Evolutionary conservation across 2,797 vertebrate genomes (phyloP).

Genomic region (Premnoplex brunnescens): DNA sequence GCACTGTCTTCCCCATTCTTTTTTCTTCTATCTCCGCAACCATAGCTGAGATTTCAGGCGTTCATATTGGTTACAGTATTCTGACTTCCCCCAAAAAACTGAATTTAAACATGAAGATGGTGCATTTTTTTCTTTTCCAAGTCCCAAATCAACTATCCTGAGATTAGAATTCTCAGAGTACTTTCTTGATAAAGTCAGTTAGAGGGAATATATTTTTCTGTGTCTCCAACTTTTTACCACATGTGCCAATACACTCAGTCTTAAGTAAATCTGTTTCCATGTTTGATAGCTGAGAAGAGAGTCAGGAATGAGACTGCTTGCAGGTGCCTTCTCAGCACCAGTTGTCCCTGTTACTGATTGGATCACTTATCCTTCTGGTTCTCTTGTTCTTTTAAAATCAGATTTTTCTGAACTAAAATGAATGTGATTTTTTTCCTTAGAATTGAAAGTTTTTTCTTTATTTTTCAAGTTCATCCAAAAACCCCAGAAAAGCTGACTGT

Average conservation of each 20-base stretch:
- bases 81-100: neutral
- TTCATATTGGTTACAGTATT: neutral
- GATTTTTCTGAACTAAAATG: neutral
- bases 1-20: neutral
- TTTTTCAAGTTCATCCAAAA: slow-evolving; percentile 72
- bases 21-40: neutral
- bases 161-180: neutral
- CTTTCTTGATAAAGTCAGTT: neutral
- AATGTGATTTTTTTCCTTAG: neutral
- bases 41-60: neutral
- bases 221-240: neutral
- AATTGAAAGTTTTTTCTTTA: neutral
- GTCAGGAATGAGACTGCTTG: neutral
- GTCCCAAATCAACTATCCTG: neutral
- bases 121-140: neutral
- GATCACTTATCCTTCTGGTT: neutral
- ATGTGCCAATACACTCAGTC: neutral
- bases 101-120: neutral
- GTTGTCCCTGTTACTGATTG: neutral
- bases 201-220: neutral
- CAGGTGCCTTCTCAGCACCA: neutral
- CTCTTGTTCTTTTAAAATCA: neutral
- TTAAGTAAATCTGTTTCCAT: neutral
- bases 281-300: neutral
- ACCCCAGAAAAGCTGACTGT: slow-evolving; percentile 64